These are phyloP conservation scores for Nebria brevicollis DNA, from an alignment of 2,888 invertebrate genomes.

Conservation along the genomic window DNA sequence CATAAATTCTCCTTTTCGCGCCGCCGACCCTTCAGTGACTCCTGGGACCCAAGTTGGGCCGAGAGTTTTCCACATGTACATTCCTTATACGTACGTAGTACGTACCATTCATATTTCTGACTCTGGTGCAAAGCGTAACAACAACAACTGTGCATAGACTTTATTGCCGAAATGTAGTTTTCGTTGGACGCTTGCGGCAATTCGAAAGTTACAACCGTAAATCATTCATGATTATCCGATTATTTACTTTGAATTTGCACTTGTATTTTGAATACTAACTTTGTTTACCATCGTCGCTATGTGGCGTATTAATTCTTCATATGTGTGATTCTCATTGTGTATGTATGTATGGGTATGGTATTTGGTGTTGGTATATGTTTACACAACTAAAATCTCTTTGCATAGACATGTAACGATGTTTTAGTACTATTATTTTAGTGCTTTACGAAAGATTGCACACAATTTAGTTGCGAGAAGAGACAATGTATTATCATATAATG, in stretches of 20 bases:
- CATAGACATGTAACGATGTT: neutral
- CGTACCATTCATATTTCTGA: neutral
- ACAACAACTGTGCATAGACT: neutral
- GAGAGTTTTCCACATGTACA: neutral
- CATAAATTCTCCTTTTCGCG: conserved; percentile 30
- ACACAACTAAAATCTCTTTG: neutral
- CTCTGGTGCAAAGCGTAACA: neutral
- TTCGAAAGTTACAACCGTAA: neutral
- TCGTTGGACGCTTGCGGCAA: neutral
- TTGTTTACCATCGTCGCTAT: conserved; percentile 4
- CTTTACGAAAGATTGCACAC: neutral
- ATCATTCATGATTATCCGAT: conserved; percentile 11
- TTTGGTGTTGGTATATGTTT: neutral
- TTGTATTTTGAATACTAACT: neutral
- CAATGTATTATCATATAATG: no score
- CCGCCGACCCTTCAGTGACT: neutral
- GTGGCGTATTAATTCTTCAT: neutral
- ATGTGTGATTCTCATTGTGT: conserved; percentile 6
- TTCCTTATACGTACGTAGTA: neutral
- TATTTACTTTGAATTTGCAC: conserved; percentile 17
- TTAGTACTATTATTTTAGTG: neutral
- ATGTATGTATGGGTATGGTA: no score
- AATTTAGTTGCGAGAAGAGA: neutral
- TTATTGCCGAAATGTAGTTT: conserved; percentile 12
- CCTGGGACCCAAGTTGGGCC: conserved; percentile 11